phyloP scores from a whole-genome alignment of 1,140 invertebrate genomes.

The Pygmarrhopalites habei region DNA sequence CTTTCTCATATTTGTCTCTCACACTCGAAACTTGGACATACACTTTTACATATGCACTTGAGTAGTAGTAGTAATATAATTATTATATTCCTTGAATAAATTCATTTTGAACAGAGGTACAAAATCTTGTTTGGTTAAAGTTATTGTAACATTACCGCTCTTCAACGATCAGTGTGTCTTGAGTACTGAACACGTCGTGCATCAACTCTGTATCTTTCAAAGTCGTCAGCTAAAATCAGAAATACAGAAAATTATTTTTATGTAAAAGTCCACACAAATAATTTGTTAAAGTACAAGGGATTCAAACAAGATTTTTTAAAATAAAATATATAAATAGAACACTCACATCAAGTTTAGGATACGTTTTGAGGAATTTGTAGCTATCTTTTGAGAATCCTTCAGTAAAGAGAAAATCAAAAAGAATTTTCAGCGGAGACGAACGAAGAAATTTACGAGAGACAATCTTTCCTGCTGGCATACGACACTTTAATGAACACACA shows the following conservation, averaged over 20 bases:
- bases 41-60: no score
- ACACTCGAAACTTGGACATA: no score
- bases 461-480: constrained; percentile 34
- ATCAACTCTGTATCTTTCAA: constrained; percentile 21
- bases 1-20: no score
- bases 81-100: no score
- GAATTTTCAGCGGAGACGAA: constrained; percentile 26
- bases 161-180: constrained; percentile 39
- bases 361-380: constrained; percentile 36
- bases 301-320: background rate
- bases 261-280: background rate
- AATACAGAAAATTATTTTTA: background rate
- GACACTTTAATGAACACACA: constrained; percentile 29
- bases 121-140: background rate
- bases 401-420: constrained; percentile 36
- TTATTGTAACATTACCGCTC: constrained; percentile 29
- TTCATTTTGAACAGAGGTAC: no score
- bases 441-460: constrained; percentile 34
- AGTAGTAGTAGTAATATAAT: no score
- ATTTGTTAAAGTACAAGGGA: background rate
- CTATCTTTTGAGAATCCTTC: constrained; percentile 35
- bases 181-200: constrained; percentile 35
- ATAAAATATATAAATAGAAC: background rate
- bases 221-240: constrained; percentile 27
- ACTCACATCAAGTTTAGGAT: constrained; percentile 39